Evolutionary conservation across 2,888 invertebrate species (phyloP).

Genomic region (Ptilodon capucinus): DNA sequence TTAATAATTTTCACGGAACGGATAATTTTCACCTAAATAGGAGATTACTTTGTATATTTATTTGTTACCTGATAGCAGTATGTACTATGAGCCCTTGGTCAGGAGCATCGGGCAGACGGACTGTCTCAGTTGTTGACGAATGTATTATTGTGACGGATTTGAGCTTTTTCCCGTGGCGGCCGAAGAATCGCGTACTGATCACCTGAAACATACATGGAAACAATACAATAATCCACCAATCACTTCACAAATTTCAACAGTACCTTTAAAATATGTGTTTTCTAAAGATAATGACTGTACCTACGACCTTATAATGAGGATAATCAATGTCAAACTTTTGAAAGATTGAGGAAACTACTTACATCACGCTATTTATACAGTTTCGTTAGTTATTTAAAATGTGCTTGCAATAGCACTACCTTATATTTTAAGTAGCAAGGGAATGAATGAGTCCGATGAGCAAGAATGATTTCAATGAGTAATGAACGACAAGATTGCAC

Average conservation of each 20-base stretch:
- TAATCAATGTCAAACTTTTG: no score
- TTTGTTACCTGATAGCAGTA: conserved; percentile 86
- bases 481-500: no score
- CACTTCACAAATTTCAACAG: no score
- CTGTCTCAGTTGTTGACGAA: conserved; percentile 94
- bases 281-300: not conserved
- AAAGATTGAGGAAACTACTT: no score
- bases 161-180: conserved; percentile 91
- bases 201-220: conserved; percentile 82
- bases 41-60: not conserved
- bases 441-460: not conserved
- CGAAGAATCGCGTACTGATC: conserved; percentile 90
- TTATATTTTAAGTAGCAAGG: not conserved
- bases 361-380: not conserved
- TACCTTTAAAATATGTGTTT: no score
- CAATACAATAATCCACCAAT: no score
- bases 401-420: not conserved
- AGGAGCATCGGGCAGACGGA: conserved; percentile 89
- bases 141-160: conserved; percentile 95
- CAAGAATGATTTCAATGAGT: no score
- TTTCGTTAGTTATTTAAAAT: not conserved
- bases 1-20: not conserved
- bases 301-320: no score
- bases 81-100: conserved; percentile 91
- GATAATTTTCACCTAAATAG: not conserved